Evolutionary conservation across 2,888 invertebrate genomes (phyloP).

Genomic region (Drosophila fulvimacula): DNA sequence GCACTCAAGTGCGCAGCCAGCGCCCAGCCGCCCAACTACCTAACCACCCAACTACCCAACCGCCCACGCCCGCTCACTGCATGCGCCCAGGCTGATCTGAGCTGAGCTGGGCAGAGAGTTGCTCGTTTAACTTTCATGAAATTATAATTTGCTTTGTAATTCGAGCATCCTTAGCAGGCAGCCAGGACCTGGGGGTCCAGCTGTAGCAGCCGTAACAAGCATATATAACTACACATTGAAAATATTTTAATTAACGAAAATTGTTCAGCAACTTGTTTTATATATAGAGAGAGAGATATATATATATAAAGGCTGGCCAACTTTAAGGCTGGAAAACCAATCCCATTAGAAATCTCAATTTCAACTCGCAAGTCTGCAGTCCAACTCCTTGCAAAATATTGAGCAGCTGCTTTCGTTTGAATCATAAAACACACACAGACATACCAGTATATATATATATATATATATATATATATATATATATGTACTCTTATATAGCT

Average conservation of each 20-base stretch:
- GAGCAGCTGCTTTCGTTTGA: conserved; percentile 76
- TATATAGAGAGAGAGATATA: conserved; percentile 25
- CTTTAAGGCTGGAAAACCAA: conserved; percentile 59
- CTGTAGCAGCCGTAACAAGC: conserved; percentile 36
- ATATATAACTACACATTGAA: conserved; percentile 79
- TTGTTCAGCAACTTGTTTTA: conserved; percentile 75
- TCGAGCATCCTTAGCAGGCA: conserved; percentile 72
- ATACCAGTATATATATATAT: conserved; percentile 15
- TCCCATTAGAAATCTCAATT: conserved; percentile 78
- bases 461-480: conserved; percentile 11
- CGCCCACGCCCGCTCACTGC: background rate
- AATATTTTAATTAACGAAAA: conserved; percentile 83
- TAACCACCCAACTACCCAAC: too few relatives aligned
- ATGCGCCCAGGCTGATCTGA: conserved; percentile 6
- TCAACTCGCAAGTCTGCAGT: conserved; percentile 52
- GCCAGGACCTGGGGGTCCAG: conserved; percentile 31
- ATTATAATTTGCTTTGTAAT: conserved; percentile 83
- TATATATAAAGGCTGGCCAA: conserved; percentile 16
- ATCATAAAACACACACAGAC: conserved; percentile 42
- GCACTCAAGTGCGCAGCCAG: conserved; percentile 76
- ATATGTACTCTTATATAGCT: conserved; percentile 5
- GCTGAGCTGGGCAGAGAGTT: conserved; percentile 58
- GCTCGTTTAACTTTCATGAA: conserved; percentile 83
- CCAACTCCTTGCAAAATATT: conserved; percentile 67
- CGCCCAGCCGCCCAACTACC: conserved; percentile 31